These are phyloP conservation scores for Chrosomus eos DNA, from an alignment of 2,797 vertebrate genomes.

Conservation along the genomic window DNA sequence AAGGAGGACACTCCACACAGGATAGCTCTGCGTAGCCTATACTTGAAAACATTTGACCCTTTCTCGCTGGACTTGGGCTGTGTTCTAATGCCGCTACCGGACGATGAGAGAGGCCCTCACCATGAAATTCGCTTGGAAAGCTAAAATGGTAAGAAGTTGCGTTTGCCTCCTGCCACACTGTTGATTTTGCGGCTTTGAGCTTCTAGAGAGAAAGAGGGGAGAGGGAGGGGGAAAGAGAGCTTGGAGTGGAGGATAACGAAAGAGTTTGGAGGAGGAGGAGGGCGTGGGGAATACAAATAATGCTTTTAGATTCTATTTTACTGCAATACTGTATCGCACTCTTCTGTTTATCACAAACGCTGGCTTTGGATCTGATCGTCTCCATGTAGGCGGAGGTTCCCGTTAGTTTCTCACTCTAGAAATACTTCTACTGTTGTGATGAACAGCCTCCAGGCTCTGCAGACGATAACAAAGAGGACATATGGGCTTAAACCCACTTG, in stretches of 20 bases:
- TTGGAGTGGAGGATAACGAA: constrained; percentile 70
- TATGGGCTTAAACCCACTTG: constrained; percentile 38
- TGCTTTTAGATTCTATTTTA: constrained; percentile 30
- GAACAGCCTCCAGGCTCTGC: constrained; percentile 40
- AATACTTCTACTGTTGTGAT: constrained; percentile 14
- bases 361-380: constrained; percentile 5
- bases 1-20: constrained; percentile 65
- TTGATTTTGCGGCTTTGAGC: constrained; percentile 64
- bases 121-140: constrained; percentile 94
- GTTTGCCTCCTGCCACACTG: constrained; percentile 55
- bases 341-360: constrained; percentile 10
- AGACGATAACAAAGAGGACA: constrained; percentile 50
- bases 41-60: constrained; percentile 42
- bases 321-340: neutral
- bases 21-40: constrained; percentile 48
- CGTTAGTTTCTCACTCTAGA: constrained; percentile 40
- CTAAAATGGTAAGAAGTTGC: constrained; percentile 88
- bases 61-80: constrained; percentile 57
- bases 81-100: constrained; percentile 76
- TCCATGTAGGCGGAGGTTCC: constrained; percentile 28
- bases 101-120: constrained; percentile 82
- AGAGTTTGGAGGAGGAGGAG: constrained; percentile 60
- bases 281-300: constrained; percentile 24
- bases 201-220: constrained; percentile 26
- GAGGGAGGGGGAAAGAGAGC: constrained; percentile 36